phyloP scores from a whole-genome alignment of 2,113 vertebrate species.

The Triplophysa tibetana region DNA sequence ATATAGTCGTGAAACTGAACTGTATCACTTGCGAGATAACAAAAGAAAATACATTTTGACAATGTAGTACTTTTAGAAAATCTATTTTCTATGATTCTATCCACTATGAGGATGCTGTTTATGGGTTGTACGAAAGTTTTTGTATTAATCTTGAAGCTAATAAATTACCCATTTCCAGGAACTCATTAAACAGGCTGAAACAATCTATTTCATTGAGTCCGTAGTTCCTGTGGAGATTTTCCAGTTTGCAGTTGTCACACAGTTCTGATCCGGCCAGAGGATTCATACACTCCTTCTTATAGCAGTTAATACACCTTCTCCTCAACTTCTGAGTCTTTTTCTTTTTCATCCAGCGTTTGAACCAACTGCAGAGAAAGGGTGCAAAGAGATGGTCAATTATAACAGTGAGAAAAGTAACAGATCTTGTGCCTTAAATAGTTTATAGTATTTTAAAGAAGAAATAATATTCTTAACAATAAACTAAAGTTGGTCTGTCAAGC shows the following conservation, averaged over 20 bases:
- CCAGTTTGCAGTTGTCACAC: constrained; percentile 94
- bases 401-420: too few species aligned
- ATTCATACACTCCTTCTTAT: constrained; percentile 65
- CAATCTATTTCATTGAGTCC: constrained; percentile 65
- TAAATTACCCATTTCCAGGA: constrained; percentile 93
- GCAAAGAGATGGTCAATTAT: neutral
- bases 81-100: too few species aligned
- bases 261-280: constrained; percentile 81
- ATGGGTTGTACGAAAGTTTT: too few species aligned
- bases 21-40: constrained; percentile 81
- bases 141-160: too few species aligned
- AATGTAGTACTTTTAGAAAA: neutral
- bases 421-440: neutral
- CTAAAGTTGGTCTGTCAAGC: too few species aligned
- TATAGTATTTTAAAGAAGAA: too few species aligned
- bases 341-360: constrained; percentile 91
- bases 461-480: too few species aligned
- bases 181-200: constrained; percentile 96
- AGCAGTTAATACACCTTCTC: constrained; percentile 39
- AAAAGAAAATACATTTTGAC: neutral
- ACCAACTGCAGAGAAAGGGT: constrained; percentile 74
- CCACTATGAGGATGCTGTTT: too few species aligned
- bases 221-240: constrained; percentile 79
- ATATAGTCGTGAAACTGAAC: constrained; percentile 97
- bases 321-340: constrained; percentile 79